Base-by-base conservation (phyloP, 1,140 invertebrate species). In the Orchestia grillus region DNA sequence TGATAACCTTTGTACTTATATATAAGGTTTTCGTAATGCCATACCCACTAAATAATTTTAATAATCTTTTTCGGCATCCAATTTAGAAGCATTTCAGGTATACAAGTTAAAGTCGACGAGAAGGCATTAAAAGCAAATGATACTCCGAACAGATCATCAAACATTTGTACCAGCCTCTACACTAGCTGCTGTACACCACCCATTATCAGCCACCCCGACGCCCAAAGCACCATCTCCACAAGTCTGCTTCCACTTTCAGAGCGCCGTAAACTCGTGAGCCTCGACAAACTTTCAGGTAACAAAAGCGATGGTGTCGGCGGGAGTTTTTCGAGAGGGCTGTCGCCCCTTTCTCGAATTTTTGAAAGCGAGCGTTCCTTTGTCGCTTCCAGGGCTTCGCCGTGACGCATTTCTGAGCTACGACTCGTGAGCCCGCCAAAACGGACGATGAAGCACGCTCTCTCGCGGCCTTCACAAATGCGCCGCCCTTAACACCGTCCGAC, bases 231-330 rank as follows among this genome's bases (percentile, higher is more conserved):
- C 88, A 28, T 40, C 43, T 44, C 3, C n/a, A 42, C 92, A 94
- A 19, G 15, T 0, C 44, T 16, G 92, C 44, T 44, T 44, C 92
- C 44, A 40, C 44, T 40, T 15, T 16, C 19, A 4, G 88, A 90
- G 41, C 43, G 8, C 92, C 92, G 0, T 45, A 47, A 44, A 94
- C 43, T 44, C 92, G 19, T 28, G 41, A 45, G 41, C 92, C 47
- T 19, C 44, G 92, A 44, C 92, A 94, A 94, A 47, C 44, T 94
- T 91, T 94, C 92, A 94, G 92, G 92, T 94, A 94, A 94, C 92
- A 94, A 94, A 94, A 94, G 92, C 43, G 19, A 94, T 47, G 92
- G 92, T n/a, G 92, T n/a, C 92, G 44, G 44, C 92, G 92, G 6
- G 92, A 94, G 43, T 94, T 94, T 94, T 94, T 94, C 92, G 92